These are phyloP conservation scores for Chymomyza amoena DNA, from an alignment of 2,888 invertebrate genomes.

Conservation along the genomic window DNA sequence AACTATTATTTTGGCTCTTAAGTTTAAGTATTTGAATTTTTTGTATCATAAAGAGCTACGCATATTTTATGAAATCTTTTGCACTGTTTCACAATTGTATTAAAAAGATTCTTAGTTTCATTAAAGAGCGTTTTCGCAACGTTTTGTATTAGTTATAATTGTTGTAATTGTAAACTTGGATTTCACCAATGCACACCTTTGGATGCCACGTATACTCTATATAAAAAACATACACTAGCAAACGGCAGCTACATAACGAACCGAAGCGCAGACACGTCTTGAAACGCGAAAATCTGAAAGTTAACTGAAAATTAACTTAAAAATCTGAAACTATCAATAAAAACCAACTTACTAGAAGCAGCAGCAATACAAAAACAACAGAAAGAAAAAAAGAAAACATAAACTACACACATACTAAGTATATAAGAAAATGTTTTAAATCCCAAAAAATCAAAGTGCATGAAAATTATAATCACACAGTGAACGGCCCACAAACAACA, in stretches of 20 bases:
- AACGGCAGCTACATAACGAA: slow-evolving; percentile 30
- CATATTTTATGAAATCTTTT: too few species aligned
- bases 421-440: slow-evolving; percentile 60
- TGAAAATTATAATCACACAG: slow-evolving; percentile 76
- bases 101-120: too few species aligned
- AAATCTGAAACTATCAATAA: slow-evolving; percentile 67
- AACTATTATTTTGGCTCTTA: too few species aligned
- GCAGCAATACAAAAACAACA: slow-evolving; percentile 20
- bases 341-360: slow-evolving; percentile 34
- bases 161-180: neutral
- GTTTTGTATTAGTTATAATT: neutral
- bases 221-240: slow-evolving; percentile 16
- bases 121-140: too few species aligned
- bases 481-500: slow-evolving; percentile 36
- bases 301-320: slow-evolving; percentile 74
- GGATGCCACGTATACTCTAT: slow-evolving; percentile 51
- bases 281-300: slow-evolving; percentile 77
- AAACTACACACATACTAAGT: slow-evolving; percentile 44
- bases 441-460: slow-evolving; percentile 77
- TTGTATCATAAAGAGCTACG: too few species aligned
- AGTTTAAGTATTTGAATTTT: too few species aligned
- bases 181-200: neutral
- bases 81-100: too few species aligned
- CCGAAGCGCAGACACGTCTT: slow-evolving; percentile 66
- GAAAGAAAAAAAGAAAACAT: slow-evolving; percentile 48